Evolutionary conservation across 2,113 vertebrate species (phyloP), one percentile per base, ranked within the genome.

Genomic region (Cochlearius cochlearius): DNA sequence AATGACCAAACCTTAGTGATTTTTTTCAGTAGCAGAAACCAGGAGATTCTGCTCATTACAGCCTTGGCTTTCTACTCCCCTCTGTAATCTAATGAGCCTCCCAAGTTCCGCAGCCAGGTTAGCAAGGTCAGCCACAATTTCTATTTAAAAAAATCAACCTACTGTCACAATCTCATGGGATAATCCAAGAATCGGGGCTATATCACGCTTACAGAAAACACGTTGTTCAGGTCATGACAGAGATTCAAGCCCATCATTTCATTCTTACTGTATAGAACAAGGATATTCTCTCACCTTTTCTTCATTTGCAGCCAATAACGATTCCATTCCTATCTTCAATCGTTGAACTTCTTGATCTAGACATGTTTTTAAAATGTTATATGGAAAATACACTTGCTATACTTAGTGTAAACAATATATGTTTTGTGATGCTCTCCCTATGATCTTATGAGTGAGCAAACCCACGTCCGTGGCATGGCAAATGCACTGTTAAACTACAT

Each of bases 331-430:
- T 80, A 97, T 97, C 97, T 99, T 99, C 94, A 99, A 95, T 82
- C 97, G 98, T 39, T 99, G 99, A 83, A 99, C 98, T 97, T 99
- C 99, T 97, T 99, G 98, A 95, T 99, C 99, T 99, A 97, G 86
- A 98, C 96, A 92, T 30, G 41, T 90, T 96, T 96, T 62, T 4
- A 38, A 88, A 86, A 78, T n/a, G 19, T 86, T 75, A 9, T 45
- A 27, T 90, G 63, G 50, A 67, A 92, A 77, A 62, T 8, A 53
- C 9, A 55, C 21, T 68, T 41, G 27, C 49, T 60, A 2, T 55
- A 10, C 75, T 60, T 82, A 41, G 32, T 53, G 21, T 45, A 89
- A 92, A 38, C 18, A 59, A 41, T 26, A 5, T 11, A 34, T 68
- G 26, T 73, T 94, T 85, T 82, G 29, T 26, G 63, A 26, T 66